Conservation (phyloP, 1,140 invertebrate genomes). For the Neuroterus valhalla region DNA sequence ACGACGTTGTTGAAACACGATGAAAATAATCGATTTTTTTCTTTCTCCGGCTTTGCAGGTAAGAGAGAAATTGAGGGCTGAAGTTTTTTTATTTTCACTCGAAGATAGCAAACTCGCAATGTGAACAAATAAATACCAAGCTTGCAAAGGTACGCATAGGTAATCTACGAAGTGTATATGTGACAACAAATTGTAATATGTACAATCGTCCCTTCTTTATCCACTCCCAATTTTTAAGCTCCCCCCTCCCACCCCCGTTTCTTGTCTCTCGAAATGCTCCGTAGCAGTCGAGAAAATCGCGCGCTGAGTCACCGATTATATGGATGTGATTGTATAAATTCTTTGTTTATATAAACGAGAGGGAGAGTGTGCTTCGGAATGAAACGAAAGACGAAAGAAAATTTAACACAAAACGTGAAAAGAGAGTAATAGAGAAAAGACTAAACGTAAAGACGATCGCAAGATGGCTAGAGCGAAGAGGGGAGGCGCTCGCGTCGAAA, state of each 20-base stretch:
- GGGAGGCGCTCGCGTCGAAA: constrained; percentile 20
- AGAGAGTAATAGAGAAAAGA: constrained; percentile 16
- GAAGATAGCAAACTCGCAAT: not conserved
- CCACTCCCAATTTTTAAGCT: not conserved
- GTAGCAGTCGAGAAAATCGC: constrained; percentile 16
- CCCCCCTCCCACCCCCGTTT: too few relatives aligned
- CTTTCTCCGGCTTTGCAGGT: not conserved
- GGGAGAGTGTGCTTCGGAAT: constrained; percentile 25
- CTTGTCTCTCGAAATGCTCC: not conserved
- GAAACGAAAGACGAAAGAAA: constrained; percentile 22
- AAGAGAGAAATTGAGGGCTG: not conserved
- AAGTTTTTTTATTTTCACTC: constrained; percentile 27
- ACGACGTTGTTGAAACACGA: not conserved
- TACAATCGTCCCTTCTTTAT: not conserved
- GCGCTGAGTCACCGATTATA: constrained; percentile 17
- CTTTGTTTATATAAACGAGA: constrained; percentile 37
- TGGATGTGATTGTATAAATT: constrained; percentile 43
- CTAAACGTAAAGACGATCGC: constrained; percentile 12
- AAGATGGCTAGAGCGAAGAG: constrained; percentile 17
- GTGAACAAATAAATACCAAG: constrained; percentile 23
- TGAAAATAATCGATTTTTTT: not conserved
- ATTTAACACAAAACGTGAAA: not conserved
- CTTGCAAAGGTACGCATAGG: constrained; percentile 15
- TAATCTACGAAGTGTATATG: constrained; percentile 12
- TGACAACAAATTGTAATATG: constrained; percentile 13